phyloP scores from a whole-genome alignment of 2,797 vertebrate species.

The Manis javanica region DNA sequence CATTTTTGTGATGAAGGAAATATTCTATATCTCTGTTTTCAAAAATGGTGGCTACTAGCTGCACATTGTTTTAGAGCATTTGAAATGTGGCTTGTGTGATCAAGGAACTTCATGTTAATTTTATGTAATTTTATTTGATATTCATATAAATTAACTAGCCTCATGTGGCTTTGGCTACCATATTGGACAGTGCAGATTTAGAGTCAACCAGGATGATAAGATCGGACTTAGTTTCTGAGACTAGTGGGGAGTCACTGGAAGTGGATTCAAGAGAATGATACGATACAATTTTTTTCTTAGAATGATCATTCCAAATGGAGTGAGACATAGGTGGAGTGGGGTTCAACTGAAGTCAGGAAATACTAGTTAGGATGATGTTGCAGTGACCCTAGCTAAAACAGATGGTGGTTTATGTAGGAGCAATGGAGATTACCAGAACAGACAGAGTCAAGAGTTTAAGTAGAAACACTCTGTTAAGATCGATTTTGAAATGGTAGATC shows the following conservation, averaged over 20 bases:
- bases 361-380: background rate
- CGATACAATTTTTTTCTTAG: background rate
- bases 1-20: background rate
- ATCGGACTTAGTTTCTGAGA: background rate
- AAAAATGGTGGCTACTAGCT: background rate
- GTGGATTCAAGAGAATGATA: background rate
- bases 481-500: background rate
- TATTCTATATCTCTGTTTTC: background rate
- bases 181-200: background rate
- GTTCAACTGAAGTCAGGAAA: background rate
- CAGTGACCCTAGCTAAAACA: background rate
- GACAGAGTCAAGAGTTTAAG: background rate
- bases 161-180: background rate
- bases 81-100: background rate
- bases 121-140: background rate
- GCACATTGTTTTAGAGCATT: background rate
- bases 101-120: background rate
- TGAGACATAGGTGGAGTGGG: background rate
- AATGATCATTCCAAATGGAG: background rate
- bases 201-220: background rate
- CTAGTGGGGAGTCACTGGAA: background rate
- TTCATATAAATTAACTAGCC: constrained; percentile 4
- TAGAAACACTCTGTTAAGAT: background rate
- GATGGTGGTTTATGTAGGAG: background rate
- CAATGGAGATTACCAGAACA: background rate